These are phyloP conservation scores for Metallyticus violacea DNA, from an alignment of 2,888 invertebrate genomes.

Conservation along the genomic window DNA sequence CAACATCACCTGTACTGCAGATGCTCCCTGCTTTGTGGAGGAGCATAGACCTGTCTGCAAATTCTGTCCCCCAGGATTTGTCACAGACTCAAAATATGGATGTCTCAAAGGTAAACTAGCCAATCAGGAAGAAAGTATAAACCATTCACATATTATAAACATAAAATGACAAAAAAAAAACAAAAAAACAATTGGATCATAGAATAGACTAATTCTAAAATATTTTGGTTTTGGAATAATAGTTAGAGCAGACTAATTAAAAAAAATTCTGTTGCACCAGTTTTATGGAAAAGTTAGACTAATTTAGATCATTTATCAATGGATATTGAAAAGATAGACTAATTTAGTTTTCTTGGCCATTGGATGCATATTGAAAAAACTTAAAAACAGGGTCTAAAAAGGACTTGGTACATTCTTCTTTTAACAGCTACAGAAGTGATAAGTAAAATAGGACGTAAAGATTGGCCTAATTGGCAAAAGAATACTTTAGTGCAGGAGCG, in stretches of 20 bases:
- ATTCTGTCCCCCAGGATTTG: conserved; percentile 92
- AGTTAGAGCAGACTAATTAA: background rate
- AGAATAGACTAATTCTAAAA: conserved; percentile 24
- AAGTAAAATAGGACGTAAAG: background rate
- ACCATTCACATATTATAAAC: background rate
- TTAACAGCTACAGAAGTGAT: background rate
- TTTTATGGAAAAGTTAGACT: background rate
- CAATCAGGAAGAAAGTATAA: background rate
- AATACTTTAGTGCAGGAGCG: background rate
- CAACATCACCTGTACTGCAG: conserved; percentile 77
- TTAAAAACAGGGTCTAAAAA: background rate
- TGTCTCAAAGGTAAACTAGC: conserved; percentile 87
- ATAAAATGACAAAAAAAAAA: background rate
- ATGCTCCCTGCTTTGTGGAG: conserved; percentile 89
- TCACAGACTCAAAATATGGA: conserved; percentile 88
- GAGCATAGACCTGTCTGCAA: conserved; percentile 94
- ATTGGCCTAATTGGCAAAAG: background rate
- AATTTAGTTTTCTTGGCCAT: conserved; percentile 1
- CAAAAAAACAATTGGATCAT: background rate
- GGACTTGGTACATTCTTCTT: background rate
- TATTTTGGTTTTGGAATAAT: conserved; percentile 22
- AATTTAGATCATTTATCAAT: background rate
- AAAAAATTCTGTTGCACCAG: background rate
- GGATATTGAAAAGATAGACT: background rate
- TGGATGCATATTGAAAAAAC: background rate